phyloP scores from a whole-genome alignment of 2,113 vertebrate species.

The Toxotes chatareus region DNA sequence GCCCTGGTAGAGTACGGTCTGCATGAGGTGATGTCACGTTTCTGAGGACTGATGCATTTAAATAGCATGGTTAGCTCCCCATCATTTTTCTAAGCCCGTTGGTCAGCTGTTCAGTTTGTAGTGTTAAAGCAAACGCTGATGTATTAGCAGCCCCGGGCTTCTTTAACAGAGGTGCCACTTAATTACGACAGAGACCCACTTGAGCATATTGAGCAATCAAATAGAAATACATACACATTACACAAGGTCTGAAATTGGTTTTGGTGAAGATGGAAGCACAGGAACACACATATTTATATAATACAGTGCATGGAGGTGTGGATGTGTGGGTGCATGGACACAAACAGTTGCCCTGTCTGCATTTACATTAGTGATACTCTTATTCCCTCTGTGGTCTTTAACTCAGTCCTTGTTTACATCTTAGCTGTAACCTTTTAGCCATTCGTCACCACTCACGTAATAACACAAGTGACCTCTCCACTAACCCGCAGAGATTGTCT shows the following conservation, averaged over 20 bases:
- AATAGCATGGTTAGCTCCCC: constrained; percentile 40
- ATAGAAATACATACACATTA: constrained; percentile 26
- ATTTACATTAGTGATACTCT: constrained; percentile 11
- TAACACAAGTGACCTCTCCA: constrained; percentile 7
- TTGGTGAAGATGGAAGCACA: not conserved
- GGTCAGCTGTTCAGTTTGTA: constrained; percentile 35
- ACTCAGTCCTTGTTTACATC: constrained; percentile 28
- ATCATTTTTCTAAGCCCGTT: constrained; percentile 39
- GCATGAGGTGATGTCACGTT: constrained; percentile 9
- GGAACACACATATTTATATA: not conserved
- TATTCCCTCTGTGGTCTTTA: constrained; percentile 8
- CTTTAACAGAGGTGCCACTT: constrained; percentile 56
- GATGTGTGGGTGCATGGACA: not conserved
- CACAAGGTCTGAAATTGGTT: constrained; percentile 30
- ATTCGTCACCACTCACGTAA: constrained; percentile 12
- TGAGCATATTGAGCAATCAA: constrained; percentile 41
- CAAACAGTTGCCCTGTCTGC: not conserved
- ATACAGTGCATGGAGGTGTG: not conserved
- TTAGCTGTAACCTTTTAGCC: not conserved
- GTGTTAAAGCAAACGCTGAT: constrained; percentile 29
- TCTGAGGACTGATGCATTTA: constrained; percentile 46
- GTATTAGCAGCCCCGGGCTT: constrained; percentile 39
- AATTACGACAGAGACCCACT: constrained; percentile 61
- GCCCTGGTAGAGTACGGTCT: not conserved
- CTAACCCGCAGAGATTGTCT: constrained; percentile 1